Percentiles rank a stretch among this genome's conserved stretches.
phyloP scores from a whole-genome alignment of 2,888 invertebrate genomes.

The Drosophila nr. fundita region DNA sequence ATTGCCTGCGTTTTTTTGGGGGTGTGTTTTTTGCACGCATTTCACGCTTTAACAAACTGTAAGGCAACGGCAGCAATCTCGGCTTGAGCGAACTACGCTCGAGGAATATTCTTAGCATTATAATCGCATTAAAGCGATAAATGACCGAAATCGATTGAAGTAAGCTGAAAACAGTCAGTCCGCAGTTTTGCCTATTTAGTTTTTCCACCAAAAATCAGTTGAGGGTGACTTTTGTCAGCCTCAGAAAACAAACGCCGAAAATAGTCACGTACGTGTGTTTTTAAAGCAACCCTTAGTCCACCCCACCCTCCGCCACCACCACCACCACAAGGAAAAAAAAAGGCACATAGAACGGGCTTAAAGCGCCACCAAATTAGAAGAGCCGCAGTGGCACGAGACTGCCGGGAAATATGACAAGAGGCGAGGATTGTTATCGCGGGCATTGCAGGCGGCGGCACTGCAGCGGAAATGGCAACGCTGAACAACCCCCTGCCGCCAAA shows the following conservation, averaged over 20 bases:
- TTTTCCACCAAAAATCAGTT: conserved; percentile 48
- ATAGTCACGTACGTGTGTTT: conserved; percentile 66
- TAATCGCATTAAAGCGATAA: conserved; percentile 78
- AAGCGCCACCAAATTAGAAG: conserved; percentile 71
- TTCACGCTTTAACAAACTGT: conserved; percentile 72
- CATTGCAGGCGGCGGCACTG: conserved; percentile 57
- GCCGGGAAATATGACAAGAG: conserved; percentile 68
- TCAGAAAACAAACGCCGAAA: conserved; percentile 31
- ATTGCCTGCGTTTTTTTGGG: conserved; percentile 23
- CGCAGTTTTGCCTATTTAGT: conserved; percentile 71
- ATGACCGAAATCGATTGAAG: conserved; percentile 75
- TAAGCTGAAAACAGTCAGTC: conserved; percentile 39
- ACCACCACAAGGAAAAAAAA: conserved; percentile 1
- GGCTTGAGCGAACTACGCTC: conserved; percentile 41
- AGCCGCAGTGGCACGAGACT: conserved; percentile 35
- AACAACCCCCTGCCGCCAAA: conserved; percentile 35
- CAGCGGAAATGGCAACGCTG: conserved; percentile 56
- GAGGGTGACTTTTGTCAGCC: conserved; percentile 71
- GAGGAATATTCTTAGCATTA: conserved; percentile 65
- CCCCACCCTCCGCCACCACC: not conserved
- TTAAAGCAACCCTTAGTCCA: conserved; percentile 74
- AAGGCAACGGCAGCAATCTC: conserved; percentile 55
- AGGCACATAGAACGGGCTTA: conserved; percentile 51
- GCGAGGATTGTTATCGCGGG: conserved; percentile 56
- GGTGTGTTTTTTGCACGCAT: conserved; percentile 59